Evolutionary conservation across 2,888 invertebrate species (phyloP).

Genomic region (Rotaria socialis): DNA sequence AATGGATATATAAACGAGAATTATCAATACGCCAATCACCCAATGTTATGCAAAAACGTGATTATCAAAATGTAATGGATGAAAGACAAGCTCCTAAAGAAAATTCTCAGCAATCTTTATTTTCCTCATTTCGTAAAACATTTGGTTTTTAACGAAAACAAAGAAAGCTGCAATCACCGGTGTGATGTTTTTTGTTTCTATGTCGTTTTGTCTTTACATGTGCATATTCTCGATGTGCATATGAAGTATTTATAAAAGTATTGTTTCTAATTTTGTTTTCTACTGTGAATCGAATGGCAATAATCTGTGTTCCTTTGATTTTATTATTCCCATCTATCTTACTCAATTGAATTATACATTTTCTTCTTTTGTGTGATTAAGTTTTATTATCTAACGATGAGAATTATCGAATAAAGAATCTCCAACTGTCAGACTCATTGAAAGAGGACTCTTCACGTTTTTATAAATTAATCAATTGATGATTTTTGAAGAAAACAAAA

Average conservation of each 20-base stretch:
- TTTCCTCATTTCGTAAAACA: not conserved
- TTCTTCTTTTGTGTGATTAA: not conserved
- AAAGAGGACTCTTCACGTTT: not conserved
- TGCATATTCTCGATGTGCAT: not conserved
- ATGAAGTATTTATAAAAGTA: constrained; percentile 16
- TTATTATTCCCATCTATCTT: not conserved
- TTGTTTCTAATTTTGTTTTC: not conserved
- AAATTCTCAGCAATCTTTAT: not conserved
- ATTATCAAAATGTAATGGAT: not conserved
- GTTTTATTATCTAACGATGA: not conserved
- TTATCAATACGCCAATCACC: constrained; percentile 17
- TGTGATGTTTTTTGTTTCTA: not conserved
- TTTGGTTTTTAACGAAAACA: not conserved
- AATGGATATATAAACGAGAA: constrained; percentile 44
- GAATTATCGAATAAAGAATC: not conserved
- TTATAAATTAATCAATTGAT: no score
- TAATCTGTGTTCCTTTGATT: not conserved
- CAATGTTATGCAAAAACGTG: not conserved
- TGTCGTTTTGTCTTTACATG: not conserved
- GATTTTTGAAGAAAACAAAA: no score
- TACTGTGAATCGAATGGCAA: constrained; percentile 13
- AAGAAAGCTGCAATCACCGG: not conserved
- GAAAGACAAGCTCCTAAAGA: not conserved
- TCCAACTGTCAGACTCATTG: not conserved
- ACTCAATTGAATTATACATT: not conserved